Base-by-base conservation (phyloP, 2,888 invertebrate genomes). In the Phengaris alcon region DNA sequence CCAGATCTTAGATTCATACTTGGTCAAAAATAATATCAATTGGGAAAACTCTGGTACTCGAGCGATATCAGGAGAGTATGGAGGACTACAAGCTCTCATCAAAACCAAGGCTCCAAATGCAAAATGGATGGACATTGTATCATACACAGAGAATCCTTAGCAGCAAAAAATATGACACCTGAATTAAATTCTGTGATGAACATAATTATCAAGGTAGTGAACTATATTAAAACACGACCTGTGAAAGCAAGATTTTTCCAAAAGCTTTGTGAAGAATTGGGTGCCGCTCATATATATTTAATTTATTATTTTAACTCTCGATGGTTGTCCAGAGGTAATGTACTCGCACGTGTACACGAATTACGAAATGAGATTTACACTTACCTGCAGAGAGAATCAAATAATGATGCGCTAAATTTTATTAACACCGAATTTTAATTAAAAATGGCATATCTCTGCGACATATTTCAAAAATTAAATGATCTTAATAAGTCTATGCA, bases 111-210 rank as follows among this genome's bases (percentile, higher is more conserved):
- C 76, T 59, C 76, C 76, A 52, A 76, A 75, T 77, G 76, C 22
- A 68, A 79, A 59, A 64, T 78, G 77, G 76, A 77, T 76, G n/a
- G n/a, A 59, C 77, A 77, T 76, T 77, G 77, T 55, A 55, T 79
- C 75, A 78, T 78, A 54, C 79, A 78, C 75, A 77, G 79, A 15
- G 76, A 78, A 57, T 74, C 78, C 54, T 59, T 79, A 54, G 77
- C 77, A 51, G 54, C 77, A 77, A 79, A 79, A 44, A 54, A 59
- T 15, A 74, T 77, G 48, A 77, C 54, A 22, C 52, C 76, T 76
- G 77, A 77, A 73, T 54, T 72, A 74, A 74, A 68, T 73, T 12
- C 22, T 74, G 78, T 76, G 69, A 68, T 76, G 76, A 73, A 77
- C 73, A 76, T 68, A 8, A 46, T 74, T 73, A 76, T 76, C 64